Conservation (phyloP, 2,113 vertebrate species). For the Scomber colias region DNA sequence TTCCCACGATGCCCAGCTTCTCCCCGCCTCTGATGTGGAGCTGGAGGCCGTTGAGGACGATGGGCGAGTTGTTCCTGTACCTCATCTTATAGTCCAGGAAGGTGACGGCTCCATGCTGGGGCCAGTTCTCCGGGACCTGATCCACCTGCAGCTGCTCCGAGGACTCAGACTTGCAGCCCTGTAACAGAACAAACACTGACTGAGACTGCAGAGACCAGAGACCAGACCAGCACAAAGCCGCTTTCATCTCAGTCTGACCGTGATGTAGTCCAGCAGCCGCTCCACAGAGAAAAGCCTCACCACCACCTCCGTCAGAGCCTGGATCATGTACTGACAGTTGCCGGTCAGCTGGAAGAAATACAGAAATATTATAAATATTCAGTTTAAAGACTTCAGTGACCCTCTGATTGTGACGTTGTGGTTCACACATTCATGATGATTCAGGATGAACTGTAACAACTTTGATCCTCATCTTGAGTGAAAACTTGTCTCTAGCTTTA, state of each 20-base stretch:
- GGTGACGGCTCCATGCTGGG: constrained; percentile 73
- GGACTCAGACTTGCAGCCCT: constrained; percentile 78
- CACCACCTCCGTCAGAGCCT: constrained; percentile 73
- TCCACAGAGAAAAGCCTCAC: constrained; percentile 84
- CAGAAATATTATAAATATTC: too few relatives aligned
- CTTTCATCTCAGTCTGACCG: constrained; percentile 4
- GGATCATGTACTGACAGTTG: constrained; percentile 77
- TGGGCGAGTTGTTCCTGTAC: constrained; percentile 79
- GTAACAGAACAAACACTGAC: neutral
- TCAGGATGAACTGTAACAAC: too few relatives aligned
- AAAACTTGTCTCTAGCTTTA: too few relatives aligned
- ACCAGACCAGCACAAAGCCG: neutral
- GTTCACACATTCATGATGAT: too few relatives aligned
- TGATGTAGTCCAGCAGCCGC: constrained; percentile 77
- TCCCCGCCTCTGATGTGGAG: constrained; percentile 72
- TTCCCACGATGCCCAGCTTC: constrained; percentile 84
- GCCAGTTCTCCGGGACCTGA: constrained; percentile 76
- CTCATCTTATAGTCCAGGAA: constrained; percentile 83
- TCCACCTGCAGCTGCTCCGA: constrained; percentile 43
- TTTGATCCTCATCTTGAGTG: too few relatives aligned
- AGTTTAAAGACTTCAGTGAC: too few relatives aligned
- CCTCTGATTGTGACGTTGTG: too few relatives aligned
- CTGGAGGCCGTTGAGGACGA: constrained; percentile 79
- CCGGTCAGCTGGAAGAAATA: constrained; percentile 72
- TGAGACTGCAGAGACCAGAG: too few relatives aligned